A percentile compares a stretch with the other conserved stretches of the same genome.
Conservation (phyloP, 2,797 vertebrate genomes). For the Takifugu ocellatus region DNA sequence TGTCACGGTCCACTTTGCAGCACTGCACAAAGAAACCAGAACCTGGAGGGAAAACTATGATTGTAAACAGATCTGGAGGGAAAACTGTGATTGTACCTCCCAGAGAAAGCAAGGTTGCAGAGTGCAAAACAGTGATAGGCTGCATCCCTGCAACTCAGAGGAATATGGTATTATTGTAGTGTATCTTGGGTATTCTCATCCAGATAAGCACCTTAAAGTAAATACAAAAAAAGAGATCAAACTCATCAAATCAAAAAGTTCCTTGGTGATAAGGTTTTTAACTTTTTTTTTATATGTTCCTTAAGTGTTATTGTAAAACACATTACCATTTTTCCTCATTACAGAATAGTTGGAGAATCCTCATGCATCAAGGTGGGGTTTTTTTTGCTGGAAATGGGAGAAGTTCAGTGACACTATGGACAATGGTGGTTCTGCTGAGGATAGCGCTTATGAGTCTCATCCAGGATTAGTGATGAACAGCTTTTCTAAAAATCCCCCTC, state of each 20-base stretch:
- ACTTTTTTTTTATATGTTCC: conserved; percentile 27
- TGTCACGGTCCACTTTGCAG: conserved; percentile 44
- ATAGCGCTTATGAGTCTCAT: conserved; percentile 11
- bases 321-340: conserved; percentile 10
- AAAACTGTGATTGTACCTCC: conserved; percentile 50
- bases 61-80: conserved; percentile 43
- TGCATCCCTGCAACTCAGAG: conserved; percentile 31
- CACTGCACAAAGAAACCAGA: conserved; percentile 50
- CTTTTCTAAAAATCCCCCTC: neutral
- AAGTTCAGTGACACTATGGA: conserved; percentile 16
- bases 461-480: conserved; percentile 10
- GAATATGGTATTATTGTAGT: too few relatives aligned
- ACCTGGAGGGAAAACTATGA: conserved; percentile 38
- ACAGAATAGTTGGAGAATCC: conserved; percentile 23
- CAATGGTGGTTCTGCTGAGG: conserved; percentile 10
- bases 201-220: conserved; percentile 64
- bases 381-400: conserved; percentile 16
- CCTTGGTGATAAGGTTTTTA: conserved; percentile 47
- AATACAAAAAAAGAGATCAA: conserved; percentile 53
- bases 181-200: conserved; percentile 10
- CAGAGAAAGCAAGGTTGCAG: conserved; percentile 39
- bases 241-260: conserved; percentile 43
- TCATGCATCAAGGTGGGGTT: conserved; percentile 36
- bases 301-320: conserved; percentile 38
- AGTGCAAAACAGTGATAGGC: conserved; percentile 38